Conservation (phyloP, 37 sponge, comb jelly and placozoan genomes). For the Trichoplax adhaerens region DNA sequence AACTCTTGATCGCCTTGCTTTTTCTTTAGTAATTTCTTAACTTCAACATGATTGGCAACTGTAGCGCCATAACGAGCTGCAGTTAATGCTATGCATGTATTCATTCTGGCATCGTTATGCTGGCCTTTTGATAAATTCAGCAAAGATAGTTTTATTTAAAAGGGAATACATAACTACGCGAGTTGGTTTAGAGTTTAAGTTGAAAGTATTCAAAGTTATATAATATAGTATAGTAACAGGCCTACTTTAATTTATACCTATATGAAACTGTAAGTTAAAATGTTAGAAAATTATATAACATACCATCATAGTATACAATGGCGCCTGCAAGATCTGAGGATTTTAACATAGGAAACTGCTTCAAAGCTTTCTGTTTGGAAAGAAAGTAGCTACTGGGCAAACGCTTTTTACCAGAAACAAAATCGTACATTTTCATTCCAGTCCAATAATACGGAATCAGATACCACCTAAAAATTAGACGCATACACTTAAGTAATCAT, state of each 20-base stretch:
- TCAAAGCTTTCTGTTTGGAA: slow-evolving; percentile 68
- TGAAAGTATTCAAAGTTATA: no score
- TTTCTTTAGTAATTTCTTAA: slow-evolving; percentile 9
- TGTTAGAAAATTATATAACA: background rate
- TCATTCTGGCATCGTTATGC: slow-evolving; percentile 98
- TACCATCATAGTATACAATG: slow-evolving; percentile 90
- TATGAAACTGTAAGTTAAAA: no score
- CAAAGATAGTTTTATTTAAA: no score
- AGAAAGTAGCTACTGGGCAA: slow-evolving; percentile 70
- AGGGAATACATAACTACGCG: no score
- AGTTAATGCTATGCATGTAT: slow-evolving; percentile 70
- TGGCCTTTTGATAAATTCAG: slow-evolving; percentile 27
- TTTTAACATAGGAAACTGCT: slow-evolving; percentile 95
- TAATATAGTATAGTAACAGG: no score
- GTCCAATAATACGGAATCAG: slow-evolving; percentile 77
- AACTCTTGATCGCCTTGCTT: background rate
- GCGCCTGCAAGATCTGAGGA: slow-evolving; percentile 58
- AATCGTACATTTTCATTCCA: slow-evolving; percentile 91
- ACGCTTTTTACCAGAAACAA: slow-evolving; percentile 68
- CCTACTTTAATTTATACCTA: no score
- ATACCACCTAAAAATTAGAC: slow-evolving; percentile 56
- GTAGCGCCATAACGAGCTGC: slow-evolving; percentile 83
- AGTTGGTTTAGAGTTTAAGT: no score
- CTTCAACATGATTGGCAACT: slow-evolving; percentile 78
- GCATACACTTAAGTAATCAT: background rate